Evolutionary conservation across 1,140 invertebrate species (phyloP), one percentile per base, ranked within the genome.

Genomic region (Gonatopus flavifemur): DNA sequence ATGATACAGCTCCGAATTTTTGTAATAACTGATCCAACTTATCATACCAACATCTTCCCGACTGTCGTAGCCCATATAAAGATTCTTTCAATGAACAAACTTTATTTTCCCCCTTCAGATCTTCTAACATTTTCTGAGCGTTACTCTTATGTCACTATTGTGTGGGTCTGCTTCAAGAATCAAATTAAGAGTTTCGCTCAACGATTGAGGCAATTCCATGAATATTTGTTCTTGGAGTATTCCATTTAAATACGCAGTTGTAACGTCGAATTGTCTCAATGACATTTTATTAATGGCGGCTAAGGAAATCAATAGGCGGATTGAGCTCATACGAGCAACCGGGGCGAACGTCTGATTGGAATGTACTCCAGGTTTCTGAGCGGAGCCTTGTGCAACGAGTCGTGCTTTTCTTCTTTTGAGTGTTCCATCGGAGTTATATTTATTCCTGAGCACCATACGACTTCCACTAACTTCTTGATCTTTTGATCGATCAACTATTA

Each of bases 171-270:
- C n/a, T n/a, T n/a, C n/a, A n/a, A n/a, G n/a, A n/a, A n/a, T 15
- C 31, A 38, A 19, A 24, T n/a, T n/a, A n/a, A n/a, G n/a, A n/a
- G n/a, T 33, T 40, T 49, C 25, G 31, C 43, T 19, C 13, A 56
- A 47, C 18, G 48, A 57, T 18, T 62, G 44, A 5, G 72, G 68
- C 30, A 60, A 59, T 40, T 61, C 49, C 71, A 78, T 76, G 40
- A 71, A 77, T 5, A 79, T 67, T n/a, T 76, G 63, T 52, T 66
- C 66, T 20, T 72, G 37, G 4, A 74, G 9, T 12, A 47, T 36
- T 4, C 62, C 60, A 35, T 71, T 52, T 1, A 70, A 41, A 49
- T 61, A 74, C 3, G 67, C 67, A 12, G 59, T 72, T n/a, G 38
- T 55, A 2, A 72, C 56, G 50, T 72, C 72, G 10, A 66, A 46